These are phyloP conservation scores for Amblyraja radiata DNA, from an alignment of 2,797 vertebrate species.

Conservation along the genomic window DNA sequence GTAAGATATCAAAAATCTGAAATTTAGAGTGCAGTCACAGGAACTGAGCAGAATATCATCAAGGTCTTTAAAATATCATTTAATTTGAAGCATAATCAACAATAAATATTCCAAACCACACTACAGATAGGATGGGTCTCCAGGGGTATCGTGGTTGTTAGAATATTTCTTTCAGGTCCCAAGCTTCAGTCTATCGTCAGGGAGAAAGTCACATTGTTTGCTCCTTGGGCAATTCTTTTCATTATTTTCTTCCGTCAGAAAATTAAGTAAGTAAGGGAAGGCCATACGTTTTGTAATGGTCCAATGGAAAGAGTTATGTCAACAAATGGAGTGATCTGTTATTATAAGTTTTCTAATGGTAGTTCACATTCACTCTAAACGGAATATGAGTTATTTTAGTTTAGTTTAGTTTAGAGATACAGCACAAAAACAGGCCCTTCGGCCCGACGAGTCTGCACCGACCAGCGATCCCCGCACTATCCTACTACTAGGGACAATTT, in stretches of 20 bases:
- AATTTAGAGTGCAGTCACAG: neutral
- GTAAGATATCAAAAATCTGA: neutral
- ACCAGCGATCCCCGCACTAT: too few species aligned
- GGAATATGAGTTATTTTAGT: neutral
- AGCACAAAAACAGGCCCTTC: too few species aligned
- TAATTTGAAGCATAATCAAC: neutral
- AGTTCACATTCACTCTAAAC: neutral
- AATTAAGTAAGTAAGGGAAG: constrained; percentile 17
- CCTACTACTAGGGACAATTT: too few species aligned
- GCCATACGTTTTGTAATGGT: neutral
- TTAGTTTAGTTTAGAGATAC: too few species aligned
- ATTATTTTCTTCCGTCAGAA: constrained; percentile 7
- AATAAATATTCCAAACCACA: neutral
- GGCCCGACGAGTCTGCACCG: too few species aligned
- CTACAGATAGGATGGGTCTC: neutral
- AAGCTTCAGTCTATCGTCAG: neutral
- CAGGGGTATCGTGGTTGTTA: neutral
- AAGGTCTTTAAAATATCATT: neutral
- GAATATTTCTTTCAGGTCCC: constrained; percentile 23
- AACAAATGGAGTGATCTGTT: neutral
- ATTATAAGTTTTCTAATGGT: neutral
- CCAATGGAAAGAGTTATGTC: neutral
- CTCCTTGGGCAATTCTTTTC: neutral
- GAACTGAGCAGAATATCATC: neutral
- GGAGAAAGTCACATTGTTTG: constrained; percentile 7